Base-by-base conservation (phyloP, 2,888 invertebrate species). In the Lasioglossum leucozonium region DNA sequence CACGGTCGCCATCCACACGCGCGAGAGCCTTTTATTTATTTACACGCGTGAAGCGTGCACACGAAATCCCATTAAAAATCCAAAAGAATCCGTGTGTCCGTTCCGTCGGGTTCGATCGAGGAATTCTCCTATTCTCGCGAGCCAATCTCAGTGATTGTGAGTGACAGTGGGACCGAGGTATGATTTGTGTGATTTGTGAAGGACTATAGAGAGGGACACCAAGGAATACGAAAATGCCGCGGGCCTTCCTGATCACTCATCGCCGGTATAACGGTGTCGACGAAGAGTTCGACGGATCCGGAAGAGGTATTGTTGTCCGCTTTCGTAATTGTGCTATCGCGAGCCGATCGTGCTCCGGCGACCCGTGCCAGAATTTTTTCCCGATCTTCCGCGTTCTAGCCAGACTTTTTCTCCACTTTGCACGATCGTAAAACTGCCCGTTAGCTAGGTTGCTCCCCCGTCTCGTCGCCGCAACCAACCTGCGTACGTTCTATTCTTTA, bases 241-340 rank as follows among this genome's bases (percentile, higher is more conserved):
- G 96, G 92, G 96, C 96, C 85, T 97, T 97, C 92, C 95, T 97
- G 77, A 96, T 96, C 92, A 96, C 96, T 30, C 96, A 96, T 93
- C 96, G 96, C 62, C 95, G 96, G 79, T 97, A 96, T 95, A 93
- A 95, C 84, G 94, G 94, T 72, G 91, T 92, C 65, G 94, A 92
- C 47, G 94, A 94, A 62, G 93, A 94, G 76, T 92, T 94, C 82
- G 92, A 92, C 79, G 92, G 92, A 34, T 86, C 93, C 44, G 92
- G 89, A 83, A 90, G 93, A 92, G 94, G 95, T 95, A 76, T 47
- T n/a, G 82, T 82, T 69, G 81, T 77, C 55, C 58, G 11, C 34
- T 40, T 69, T 84, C 65, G 72, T 76, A 71, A 58, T 58, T 58
- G 40, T 72, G 22, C 30, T 1, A 34, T n/a, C 62, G 34, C 30